A percentile compares a stretch with the other conserved stretches of the same genome.
phyloP scores from a whole-genome alignment of 1,140 invertebrate species.

The Myzus persicae region DNA sequence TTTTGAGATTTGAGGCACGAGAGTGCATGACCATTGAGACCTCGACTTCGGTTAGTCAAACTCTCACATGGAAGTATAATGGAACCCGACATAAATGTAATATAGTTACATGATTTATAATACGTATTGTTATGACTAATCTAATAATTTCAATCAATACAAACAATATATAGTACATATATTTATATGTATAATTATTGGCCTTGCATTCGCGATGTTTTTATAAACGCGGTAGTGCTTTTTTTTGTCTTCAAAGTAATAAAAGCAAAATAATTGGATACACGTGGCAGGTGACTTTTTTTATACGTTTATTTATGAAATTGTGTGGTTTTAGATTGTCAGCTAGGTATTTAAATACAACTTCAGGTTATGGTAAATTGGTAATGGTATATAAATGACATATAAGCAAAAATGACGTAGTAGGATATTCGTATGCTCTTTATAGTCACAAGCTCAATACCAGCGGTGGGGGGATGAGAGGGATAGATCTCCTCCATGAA shows the following conservation, averaged over 20 bases:
- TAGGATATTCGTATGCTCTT: background rate
- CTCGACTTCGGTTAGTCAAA: background rate
- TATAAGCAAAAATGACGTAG: background rate
- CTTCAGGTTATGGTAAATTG: background rate
- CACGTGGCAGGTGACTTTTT: background rate
- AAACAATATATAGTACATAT: background rate
- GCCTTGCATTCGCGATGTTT: constrained; percentile 6
- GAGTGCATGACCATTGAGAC: constrained; percentile 13
- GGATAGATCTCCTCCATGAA: no score
- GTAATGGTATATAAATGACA: background rate
- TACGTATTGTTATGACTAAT: constrained; percentile 11
- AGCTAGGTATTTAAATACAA: background rate
- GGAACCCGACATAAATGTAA: background rate
- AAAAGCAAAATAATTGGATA: constrained; percentile 12
- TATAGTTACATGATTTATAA: constrained; percentile 19
- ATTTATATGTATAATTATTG: constrained; percentile 10
- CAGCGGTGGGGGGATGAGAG: no score
- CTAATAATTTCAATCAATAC: background rate
- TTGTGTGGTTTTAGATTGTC: background rate
- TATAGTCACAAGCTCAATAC: no score
- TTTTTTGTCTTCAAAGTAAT: background rate
- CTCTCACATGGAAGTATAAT: constrained; percentile 10
- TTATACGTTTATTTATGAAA: background rate
- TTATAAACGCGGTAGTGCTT: constrained; percentile 11
- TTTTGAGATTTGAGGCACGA: background rate